A percentile compares a stretch with the other conserved stretches of the same genome.
phyloP scores from a whole-genome alignment of 1,140 invertebrate genomes.

The Bursaphelenchus mucronatus region DNA sequence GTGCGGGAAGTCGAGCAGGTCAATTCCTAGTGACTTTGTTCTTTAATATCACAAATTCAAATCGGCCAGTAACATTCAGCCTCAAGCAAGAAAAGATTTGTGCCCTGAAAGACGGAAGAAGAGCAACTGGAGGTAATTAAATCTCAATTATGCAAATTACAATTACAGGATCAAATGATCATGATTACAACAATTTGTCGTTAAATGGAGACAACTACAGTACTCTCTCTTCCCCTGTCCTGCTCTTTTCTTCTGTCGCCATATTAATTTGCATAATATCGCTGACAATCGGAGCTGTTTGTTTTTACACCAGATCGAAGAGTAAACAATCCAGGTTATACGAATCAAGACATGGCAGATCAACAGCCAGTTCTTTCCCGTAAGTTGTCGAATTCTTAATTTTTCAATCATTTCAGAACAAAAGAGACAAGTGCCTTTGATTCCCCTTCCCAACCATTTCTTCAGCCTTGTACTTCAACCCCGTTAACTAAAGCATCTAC shows the following conservation, averaged over 20 bases:
- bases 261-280: no score
- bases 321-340: constrained; percentile 1
- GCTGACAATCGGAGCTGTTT: not conserved
- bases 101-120: constrained; percentile 46
- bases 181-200: not conserved
- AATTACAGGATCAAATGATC: constrained; percentile 1
- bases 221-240: no score
- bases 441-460: constrained; percentile 19
- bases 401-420: not conserved
- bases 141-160: not conserved
- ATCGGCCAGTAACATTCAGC: constrained; percentile 33
- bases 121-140: constrained; percentile 29
- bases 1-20: constrained; percentile 53
- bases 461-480: constrained; percentile 17
- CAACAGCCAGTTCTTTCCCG: constrained; percentile 12
- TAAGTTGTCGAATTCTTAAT: constrained; percentile 1
- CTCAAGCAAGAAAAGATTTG: constrained; percentile 59
- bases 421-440: constrained; percentile 21
- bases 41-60: constrained; percentile 51
- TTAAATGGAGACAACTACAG: no score
- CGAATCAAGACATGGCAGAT: constrained; percentile 1
- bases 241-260: no score
- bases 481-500: constrained; percentile 8
- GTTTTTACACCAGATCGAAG: constrained; percentile 13
- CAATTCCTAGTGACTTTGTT: constrained; percentile 52